Evolutionary conservation across 1,140 invertebrate species (phyloP), one percentile per base, ranked within the genome.

Genomic region (Plutomurus gul): DNA sequence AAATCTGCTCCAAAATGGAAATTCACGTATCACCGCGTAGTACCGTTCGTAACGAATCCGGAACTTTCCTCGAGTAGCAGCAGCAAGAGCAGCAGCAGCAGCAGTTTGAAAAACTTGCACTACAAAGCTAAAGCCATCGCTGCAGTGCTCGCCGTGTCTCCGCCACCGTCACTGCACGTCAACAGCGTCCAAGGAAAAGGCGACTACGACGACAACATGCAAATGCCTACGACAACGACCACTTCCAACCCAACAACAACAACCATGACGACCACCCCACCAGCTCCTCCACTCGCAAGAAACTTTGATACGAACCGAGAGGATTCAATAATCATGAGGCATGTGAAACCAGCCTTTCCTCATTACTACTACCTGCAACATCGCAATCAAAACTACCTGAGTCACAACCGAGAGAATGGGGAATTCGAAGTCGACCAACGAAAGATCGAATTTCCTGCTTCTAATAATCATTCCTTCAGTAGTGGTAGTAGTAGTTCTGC

Each of bases 21-120:
- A 47, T 77, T 77, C 43, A 71, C 60, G 25, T 77, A 77, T 49
- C 76, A 77, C 43, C 76, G 76, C 39, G 76, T n/a, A n/a, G n/a
- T n/a, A n/a, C n/a, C n/a, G n/a, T n/a, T n/a, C n/a, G n/a, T 77
- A 37, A 76, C 39, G 49, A 76, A 49, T 65, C 49, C 73, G n/a
- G 39, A 40, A 75, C 40, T 47, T 36, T 75, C 27, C 73, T 47
- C 73, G 25, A 75, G 39, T 47, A 75, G 39, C 73, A 75, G 46
- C 37, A 33, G 72, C 72, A 40, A 10, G 39, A 43, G 37, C 72
- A 74, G 36, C 40, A 33, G 72, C 72, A 40, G 10, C 10, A 43
- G 37, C 72, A 74, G 36, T 25, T 43, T 65, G 30, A 65, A 65
- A 27, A 73, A 40, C 49, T 43, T 43, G 7, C 39, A 43, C 56